A percentile compares a stretch with the other conserved stretches of the same genome.
These are phyloP conservation scores for Acleris laterana DNA, from an alignment of 2,888 invertebrate genomes.

Conservation along the genomic window DNA sequence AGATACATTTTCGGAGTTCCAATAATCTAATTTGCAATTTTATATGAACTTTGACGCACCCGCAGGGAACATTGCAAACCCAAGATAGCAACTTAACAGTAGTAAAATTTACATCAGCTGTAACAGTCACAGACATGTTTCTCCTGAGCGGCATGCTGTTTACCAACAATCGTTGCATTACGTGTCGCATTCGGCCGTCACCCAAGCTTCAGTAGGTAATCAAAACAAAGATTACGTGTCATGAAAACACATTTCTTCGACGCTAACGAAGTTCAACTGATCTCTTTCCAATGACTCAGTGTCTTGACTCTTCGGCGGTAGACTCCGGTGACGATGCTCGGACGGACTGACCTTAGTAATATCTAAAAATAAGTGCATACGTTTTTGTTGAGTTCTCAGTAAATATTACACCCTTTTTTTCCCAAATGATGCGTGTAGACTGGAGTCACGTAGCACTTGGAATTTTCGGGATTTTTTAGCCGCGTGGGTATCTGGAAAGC, in stretches of 20 bases:
- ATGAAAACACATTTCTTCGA: conserved; percentile 2
- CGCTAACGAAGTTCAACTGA: conserved; percentile 16
- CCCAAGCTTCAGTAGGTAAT: too few relatives aligned
- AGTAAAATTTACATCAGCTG: too few relatives aligned
- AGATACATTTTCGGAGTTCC: too few relatives aligned
- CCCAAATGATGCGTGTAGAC: conserved; percentile 30
- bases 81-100: too few relatives aligned
- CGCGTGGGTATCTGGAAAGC: neutral
- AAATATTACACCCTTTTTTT: conserved; percentile 20
- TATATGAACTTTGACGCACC: too few relatives aligned
- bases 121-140: too few relatives aligned
- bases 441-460: conserved; percentile 41
- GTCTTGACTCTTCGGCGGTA: conserved; percentile 7
- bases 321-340: conserved; percentile 27
- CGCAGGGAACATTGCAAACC: too few relatives aligned
- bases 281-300: conserved; percentile 20
- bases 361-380: conserved; percentile 28
- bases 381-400: conserved; percentile 23
- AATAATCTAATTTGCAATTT: too few relatives aligned
- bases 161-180: too few relatives aligned
- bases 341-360: conserved; percentile 31
- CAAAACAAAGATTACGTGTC: conserved; percentile 21
- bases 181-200: too few relatives aligned
- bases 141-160: too few relatives aligned
- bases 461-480: conserved; percentile 14